These are phyloP conservation scores for Hydropsyche tenuis DNA, from an alignment of 1,140 invertebrate genomes.

Conservation along the genomic window DNA sequence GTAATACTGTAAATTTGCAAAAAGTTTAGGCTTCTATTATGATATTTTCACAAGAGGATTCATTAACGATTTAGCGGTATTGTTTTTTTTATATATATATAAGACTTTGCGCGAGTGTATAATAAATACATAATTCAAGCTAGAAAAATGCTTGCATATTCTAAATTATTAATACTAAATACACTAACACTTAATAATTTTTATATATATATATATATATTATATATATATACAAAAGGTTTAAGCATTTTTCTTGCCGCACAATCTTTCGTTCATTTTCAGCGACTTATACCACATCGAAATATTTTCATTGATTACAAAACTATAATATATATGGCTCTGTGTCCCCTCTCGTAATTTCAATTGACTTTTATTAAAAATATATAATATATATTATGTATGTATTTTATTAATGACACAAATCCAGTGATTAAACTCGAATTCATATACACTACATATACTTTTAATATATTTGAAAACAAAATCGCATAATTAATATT, in stretches of 20 bases:
- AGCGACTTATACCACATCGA: neutral
- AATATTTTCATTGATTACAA: no score
- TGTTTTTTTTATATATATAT: no score
- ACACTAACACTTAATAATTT: no score
- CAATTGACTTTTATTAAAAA: slow-evolving; percentile 9
- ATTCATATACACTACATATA: neutral
- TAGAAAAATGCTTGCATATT: no score
- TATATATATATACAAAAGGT: neutral
- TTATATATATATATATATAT: no score
- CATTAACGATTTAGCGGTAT: no score
- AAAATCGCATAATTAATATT: neutral
- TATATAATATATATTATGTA: neutral
- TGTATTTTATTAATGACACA: neutral
- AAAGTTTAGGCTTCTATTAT: no score
- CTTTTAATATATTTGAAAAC: neutral
- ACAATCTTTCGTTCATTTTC: neutral
- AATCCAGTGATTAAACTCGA: neutral
- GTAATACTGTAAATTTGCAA: no score
- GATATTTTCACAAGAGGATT: no score
- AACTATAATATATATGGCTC: neutral
- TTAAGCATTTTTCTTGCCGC: neutral
- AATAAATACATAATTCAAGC: no score
- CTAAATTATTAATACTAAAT: no score
- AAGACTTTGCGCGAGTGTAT: no score
- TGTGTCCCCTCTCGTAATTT: neutral